Evolutionary conservation across 2,888 invertebrate species (phyloP), one percentile per base, ranked within the genome.

Genomic region (Habroteleia sp.): DNA sequence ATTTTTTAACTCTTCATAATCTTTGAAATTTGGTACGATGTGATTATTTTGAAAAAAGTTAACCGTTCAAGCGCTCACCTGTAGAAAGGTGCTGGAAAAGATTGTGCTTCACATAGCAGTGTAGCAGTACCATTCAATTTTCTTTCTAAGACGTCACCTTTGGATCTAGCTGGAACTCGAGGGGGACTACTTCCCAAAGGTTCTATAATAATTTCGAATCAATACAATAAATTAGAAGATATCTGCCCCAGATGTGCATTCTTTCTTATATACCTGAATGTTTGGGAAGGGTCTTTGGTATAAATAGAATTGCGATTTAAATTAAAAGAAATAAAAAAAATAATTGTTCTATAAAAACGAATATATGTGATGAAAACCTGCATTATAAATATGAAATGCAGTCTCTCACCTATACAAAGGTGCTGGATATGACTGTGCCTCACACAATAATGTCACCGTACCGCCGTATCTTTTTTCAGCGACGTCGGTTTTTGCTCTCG

Each of bases 361-460:
- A n/a, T n/a, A n/a, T n/a, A n/a, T n/a, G n/a, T n/a, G n/a, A n/a
- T n/a, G n/a, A n/a, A n/a, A n/a, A n/a, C n/a, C n/a, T n/a, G n/a
- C n/a, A n/a, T n/a, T n/a, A 14, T 3, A 20, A 20, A 20, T 20
- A 20, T 20, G 5, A 20, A 20, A 5, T n/a, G n/a, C n/a, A n/a
- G n/a, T 20, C 20, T 48, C 78, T 84, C 84, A 88, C 88, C 87
- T 87, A 91, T 91, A 92, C 79, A 90, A 83, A 27, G 94, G 93
- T 56, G 92, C 90, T 35, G 94, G 94, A 89, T 90, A 93, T 37
- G 92, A 92, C 88, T 94, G 94, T 78, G 93, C 94, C 89, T 93
- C 92, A 88, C 93, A 94, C 76, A 85, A 80, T 62, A 88, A 81
- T 54, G 86, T 85, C 62, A 85, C 74, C 7, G 84, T 56, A 71